phyloP scores from a whole-genome alignment of 2,113 vertebrate species.

The Polyodon spathula region DNA sequence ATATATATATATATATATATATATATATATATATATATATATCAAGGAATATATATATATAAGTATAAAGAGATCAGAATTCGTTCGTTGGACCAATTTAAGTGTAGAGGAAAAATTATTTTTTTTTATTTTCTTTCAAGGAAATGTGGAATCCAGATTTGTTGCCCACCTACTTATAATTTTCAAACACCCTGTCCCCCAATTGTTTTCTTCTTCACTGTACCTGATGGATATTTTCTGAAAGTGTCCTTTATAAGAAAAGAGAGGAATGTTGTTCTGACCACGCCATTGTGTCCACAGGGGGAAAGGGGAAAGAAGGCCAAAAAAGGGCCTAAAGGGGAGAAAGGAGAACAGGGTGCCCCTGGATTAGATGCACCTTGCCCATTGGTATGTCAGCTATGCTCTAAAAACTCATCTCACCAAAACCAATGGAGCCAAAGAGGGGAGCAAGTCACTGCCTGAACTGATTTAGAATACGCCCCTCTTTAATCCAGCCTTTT shows the following conservation, averaged over 20 bases:
- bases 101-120: no score
- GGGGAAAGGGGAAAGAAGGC: constrained; percentile 99
- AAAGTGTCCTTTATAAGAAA: constrained; percentile 13
- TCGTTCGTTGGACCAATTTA: no score
- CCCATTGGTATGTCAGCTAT: constrained; percentile 91
- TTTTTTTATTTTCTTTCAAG: no score
- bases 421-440: constrained; percentile 30
- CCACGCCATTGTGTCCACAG: constrained; percentile 91
- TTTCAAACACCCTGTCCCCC: no score
- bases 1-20: no score
- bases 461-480: background rate
- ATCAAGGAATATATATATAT: no score
- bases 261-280: constrained; percentile 58
- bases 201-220: constrained; percentile 19
- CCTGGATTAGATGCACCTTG: constrained; percentile 99
- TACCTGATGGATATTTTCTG: constrained; percentile 11
- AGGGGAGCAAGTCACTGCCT: constrained; percentile 54
- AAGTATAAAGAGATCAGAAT: no score
- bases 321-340: constrained; percentile 99
- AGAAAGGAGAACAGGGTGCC: constrained; percentile 99
- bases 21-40: no score
- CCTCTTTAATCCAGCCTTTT: background rate
- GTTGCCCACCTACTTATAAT: no score
- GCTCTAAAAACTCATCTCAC: constrained; percentile 48
- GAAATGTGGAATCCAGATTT: no score